Conservation (phyloP, 2,888 invertebrate genomes). For the Tryphoninae sp. region DNA sequence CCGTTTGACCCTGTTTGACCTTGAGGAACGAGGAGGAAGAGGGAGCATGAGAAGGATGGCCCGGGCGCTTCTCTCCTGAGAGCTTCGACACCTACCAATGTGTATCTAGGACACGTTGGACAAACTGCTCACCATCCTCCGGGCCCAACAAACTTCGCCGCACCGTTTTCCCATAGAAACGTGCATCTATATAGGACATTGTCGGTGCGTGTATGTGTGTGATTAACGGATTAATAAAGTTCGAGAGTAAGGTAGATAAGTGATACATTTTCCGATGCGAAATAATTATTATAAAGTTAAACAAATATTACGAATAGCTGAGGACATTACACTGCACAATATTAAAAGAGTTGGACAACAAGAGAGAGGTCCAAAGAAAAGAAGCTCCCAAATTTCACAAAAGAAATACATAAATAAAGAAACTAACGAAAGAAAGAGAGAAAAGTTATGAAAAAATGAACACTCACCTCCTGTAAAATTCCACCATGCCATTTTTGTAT, state of each 20-base stretch:
- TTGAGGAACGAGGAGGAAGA: not conserved
- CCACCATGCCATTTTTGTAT: constrained; percentile 80
- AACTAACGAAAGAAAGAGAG: constrained; percentile 50
- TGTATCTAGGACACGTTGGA: constrained; percentile 48
- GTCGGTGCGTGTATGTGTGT: not conserved
- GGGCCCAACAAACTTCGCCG: constrained; percentile 9
- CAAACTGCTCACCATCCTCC: constrained; percentile 36
- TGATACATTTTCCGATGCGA: not conserved
- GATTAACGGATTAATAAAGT: constrained; percentile 1
- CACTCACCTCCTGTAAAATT: constrained; percentile 81
- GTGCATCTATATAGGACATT: not conserved
- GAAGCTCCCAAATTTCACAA: not conserved
- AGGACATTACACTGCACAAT: not conserved
- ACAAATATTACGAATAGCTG: not conserved
- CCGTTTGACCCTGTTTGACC: constrained; percentile 31
- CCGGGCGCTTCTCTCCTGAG: constrained; percentile 12
- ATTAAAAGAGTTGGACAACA: not conserved
- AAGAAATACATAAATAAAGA: constrained; percentile 2
- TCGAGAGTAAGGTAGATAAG: not conserved
- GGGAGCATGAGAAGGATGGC: not conserved
- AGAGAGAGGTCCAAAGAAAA: not conserved
- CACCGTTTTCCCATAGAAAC: constrained; percentile 15
- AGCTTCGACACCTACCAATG: constrained; percentile 33
- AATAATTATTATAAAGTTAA: not conserved
- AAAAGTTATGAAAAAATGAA: constrained; percentile 76